Conservation (phyloP, 1,140 invertebrate genomes). For the Diachasmimorpha longicaudata region DNA sequence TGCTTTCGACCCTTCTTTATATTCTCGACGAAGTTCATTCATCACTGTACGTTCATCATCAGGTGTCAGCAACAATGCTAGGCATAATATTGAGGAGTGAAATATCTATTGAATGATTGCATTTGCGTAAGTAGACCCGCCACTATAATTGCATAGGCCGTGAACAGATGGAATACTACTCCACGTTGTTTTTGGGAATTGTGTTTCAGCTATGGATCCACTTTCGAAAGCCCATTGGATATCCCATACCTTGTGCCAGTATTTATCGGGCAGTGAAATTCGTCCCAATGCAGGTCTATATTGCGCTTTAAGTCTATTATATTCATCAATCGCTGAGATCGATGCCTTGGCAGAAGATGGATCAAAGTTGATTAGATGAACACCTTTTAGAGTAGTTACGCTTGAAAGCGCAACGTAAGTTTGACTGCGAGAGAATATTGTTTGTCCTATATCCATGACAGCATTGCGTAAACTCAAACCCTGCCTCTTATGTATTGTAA, state of each 20-base stretch:
- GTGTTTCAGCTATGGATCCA: neutral
- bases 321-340: neutral
- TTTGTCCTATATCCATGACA: constrained; percentile 43
- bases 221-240: neutral
- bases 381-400: constrained; percentile 38
- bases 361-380: constrained; percentile 35
- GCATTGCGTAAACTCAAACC: constrained; percentile 48
- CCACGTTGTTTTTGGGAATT: neutral
- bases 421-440: constrained; percentile 46
- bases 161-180: neutral
- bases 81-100: neutral
- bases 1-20: neutral
- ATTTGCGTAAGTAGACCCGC: neutral
- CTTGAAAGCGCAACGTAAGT: constrained; percentile 52
- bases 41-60: neutral
- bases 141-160: neutral
- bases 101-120: neutral
- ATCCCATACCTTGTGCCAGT: neutral
- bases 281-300: neutral
- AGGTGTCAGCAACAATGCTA: neutral
- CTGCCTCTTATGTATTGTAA: constrained; percentile 56
- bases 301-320: neutral
- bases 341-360: constrained; percentile 11
- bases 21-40: neutral
- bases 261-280: neutral